Percentiles rank a stretch among this genome's conserved stretches.
Conservation (phyloP, 1,140 invertebrate species). For the Drosophila athabasca region DNA sequence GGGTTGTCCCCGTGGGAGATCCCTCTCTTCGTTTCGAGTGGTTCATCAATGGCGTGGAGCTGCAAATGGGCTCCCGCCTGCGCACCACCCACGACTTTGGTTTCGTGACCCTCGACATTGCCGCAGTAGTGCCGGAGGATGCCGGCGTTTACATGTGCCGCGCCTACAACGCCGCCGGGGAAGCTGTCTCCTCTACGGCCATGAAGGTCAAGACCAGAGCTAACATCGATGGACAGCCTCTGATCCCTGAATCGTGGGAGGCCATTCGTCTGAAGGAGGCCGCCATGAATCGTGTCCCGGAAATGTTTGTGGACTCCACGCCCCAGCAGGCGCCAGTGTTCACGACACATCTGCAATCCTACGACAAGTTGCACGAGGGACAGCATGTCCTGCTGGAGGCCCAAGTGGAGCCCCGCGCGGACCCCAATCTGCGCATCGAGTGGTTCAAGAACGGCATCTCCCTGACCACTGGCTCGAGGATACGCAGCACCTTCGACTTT, state of each 20-base stretch:
- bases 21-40: constrained; percentile 95
- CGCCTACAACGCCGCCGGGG: constrained; percentile 94
- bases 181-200: constrained; percentile 94
- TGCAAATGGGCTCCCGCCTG: constrained; percentile 95
- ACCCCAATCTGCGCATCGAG: constrained; percentile 95
- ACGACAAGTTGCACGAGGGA: constrained; percentile 93
- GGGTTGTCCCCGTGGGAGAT: constrained; percentile 97
- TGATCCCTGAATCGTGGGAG: constrained; percentile 94
- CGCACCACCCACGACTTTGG: constrained; percentile 96
- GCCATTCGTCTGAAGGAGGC: constrained; percentile 95
- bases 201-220: constrained; percentile 93
- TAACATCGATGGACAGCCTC: constrained; percentile 90
- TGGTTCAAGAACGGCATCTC: constrained; percentile 97
- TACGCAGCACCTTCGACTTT: constrained; percentile 96
- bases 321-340: constrained; percentile 95
- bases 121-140: constrained; percentile 94
- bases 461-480: constrained; percentile 91
- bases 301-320: constrained; percentile 91
- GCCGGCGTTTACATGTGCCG: constrained; percentile 97
- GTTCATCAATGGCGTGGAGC: constrained; percentile 96
- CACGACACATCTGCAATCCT: constrained; percentile 94
- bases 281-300: constrained; percentile 93
- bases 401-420: constrained; percentile 97
- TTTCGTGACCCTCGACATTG: constrained; percentile 96
- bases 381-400: constrained; percentile 97